phyloP scores from a whole-genome alignment of 2,113 vertebrate genomes.

The Lampris incognitus region DNA sequence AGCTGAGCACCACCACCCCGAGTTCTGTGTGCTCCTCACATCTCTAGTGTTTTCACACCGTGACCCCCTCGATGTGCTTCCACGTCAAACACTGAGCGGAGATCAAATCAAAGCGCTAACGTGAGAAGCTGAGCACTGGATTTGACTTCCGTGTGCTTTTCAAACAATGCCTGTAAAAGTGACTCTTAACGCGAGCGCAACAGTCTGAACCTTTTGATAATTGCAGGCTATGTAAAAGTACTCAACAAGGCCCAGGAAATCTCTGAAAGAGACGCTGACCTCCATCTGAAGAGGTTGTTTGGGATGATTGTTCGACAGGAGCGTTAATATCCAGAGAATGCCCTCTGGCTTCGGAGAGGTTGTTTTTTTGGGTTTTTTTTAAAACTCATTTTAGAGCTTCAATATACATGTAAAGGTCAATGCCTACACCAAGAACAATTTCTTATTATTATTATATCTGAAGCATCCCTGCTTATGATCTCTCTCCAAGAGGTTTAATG shows the following conservation, averaged over 20 bases:
- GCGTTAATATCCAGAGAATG: conserved; percentile 42
- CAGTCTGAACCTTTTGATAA: conserved; percentile 37
- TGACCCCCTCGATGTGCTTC: conserved; percentile 2
- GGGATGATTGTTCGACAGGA: conserved; percentile 9
- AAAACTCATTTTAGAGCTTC: conserved; percentile 37
- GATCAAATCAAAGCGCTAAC: conserved; percentile 5
- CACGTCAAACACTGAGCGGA: conserved; percentile 26
- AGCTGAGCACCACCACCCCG: conserved; percentile 31
- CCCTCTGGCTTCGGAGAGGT: conserved; percentile 43
- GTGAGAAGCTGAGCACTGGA: too few relatives aligned
- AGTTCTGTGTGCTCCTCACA: conserved; percentile 5
- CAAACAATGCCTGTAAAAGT: conserved; percentile 19
- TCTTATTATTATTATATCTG: conserved; percentile 25
- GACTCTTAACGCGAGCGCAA: conserved; percentile 1
- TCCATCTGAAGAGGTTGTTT: conserved; percentile 28
- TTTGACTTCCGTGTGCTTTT: too few relatives aligned
- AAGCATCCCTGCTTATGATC: conserved; percentile 37
- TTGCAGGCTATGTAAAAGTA: conserved; percentile 30
- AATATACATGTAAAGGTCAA: conserved; percentile 8
- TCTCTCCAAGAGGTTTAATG: background rate
- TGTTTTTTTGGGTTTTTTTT: conserved; percentile 22
- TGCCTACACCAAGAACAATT: conserved; percentile 23
- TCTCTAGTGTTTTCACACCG: conserved; percentile 30
- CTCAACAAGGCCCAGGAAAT: conserved; percentile 19
- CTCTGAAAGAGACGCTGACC: conserved; percentile 44